A percentile compares a stretch with the other conserved stretches of the same genome.
Evolutionary conservation across 2,113 vertebrate species (phyloP).

Genomic region (Upupa epops): DNA sequence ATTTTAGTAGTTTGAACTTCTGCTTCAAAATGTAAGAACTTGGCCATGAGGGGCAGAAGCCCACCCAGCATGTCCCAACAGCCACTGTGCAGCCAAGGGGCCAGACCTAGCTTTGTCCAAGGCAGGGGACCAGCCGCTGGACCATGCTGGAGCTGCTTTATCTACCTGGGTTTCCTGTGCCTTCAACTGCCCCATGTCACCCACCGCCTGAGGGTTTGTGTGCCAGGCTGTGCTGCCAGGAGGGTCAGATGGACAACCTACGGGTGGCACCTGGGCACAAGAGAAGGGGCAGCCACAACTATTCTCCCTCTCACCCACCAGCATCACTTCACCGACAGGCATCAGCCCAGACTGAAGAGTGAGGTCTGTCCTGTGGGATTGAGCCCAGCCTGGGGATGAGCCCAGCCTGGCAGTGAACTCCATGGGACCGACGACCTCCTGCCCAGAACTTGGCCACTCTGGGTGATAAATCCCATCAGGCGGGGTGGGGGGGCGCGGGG

Average conservation of each 20-base stretch:
- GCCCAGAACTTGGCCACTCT: too few species aligned
- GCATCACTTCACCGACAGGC: too few species aligned
- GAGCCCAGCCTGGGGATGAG: neutral
- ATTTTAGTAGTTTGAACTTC: neutral
- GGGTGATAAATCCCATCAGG: too few species aligned
- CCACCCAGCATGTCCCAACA: accelerated
- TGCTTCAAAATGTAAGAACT: neutral
- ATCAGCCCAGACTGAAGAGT: neutral
- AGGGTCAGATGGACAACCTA: neutral
- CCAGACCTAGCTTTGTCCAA: neutral
- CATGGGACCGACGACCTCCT: too few species aligned
- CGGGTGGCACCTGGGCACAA: too few species aligned
- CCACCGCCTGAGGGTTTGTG: neutral
- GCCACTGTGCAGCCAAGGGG: neutral
- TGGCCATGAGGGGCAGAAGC: neutral
- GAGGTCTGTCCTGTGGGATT: too few species aligned
- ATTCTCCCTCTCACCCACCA: too few species aligned
- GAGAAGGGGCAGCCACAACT: too few species aligned
- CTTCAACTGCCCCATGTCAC: neutral
- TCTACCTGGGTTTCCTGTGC: neutral
- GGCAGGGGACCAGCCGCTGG: neutral
- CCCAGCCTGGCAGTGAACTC: neutral
- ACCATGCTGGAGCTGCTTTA: neutral
- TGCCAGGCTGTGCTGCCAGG: accelerated
- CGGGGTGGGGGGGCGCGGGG: neutral